Conservation (phyloP, 2,888 invertebrate species). For the Scrobipalpa atriplicella region DNA sequence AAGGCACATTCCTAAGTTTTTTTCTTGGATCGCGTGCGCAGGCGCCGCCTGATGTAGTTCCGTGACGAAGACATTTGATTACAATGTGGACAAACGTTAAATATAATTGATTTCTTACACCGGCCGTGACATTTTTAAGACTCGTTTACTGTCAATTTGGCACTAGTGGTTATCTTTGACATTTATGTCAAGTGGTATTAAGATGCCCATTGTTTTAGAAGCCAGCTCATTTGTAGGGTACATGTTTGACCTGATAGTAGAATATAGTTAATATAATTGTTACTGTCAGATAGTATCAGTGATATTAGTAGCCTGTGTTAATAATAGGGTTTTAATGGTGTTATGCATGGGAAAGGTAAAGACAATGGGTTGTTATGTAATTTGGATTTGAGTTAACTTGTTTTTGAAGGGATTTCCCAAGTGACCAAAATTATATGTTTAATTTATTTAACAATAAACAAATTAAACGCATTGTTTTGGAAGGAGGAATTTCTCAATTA, state of each 20-base stretch:
- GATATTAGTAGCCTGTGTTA: not conserved
- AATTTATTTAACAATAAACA: not conserved
- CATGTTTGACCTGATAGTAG: not conserved
- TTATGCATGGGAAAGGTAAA: conserved; percentile 10
- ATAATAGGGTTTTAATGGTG: conserved; percentile 7
- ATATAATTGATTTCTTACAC: conserved; percentile 24
- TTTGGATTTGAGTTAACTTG: not conserved
- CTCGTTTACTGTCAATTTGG: conserved; percentile 14
- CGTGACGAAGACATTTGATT: conserved; percentile 19
- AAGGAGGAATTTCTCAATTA: too few species aligned
- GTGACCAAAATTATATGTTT: not conserved
- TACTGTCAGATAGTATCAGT: not conserved
- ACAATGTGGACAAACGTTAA: conserved; percentile 15
- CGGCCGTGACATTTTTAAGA: conserved; percentile 32
- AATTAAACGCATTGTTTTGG: not conserved
- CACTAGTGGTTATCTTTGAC: conserved; percentile 31
- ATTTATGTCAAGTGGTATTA: conserved; percentile 32
- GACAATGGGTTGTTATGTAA: not conserved
- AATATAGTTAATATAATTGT: conserved; percentile 16
- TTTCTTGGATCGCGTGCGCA: conserved; percentile 9
- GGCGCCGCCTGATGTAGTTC: not conserved
- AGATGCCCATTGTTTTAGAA: conserved; percentile 13
- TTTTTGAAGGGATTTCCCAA: not conserved
- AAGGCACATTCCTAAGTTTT: too few species aligned
- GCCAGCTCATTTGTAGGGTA: not conserved